These are phyloP conservation scores for Ellobius talpinus DNA, from an alignment of 2,113 vertebrate genomes.

Conservation along the genomic window DNA sequence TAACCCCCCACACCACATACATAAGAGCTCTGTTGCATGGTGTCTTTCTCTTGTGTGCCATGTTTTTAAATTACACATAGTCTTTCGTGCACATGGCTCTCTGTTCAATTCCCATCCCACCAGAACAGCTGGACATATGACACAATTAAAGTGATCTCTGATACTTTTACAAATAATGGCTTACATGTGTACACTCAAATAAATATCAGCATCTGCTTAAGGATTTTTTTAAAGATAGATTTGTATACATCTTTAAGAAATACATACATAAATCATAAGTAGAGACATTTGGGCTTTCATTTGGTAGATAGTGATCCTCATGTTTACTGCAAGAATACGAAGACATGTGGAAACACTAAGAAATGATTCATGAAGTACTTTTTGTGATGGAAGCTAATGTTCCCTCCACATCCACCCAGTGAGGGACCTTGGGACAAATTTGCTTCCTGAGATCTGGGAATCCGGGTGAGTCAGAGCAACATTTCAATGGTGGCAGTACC, in stretches of 20 bases:
- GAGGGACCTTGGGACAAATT: background rate
- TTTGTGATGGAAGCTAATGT: background rate
- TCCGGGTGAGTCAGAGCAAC: background rate
- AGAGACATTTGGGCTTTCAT: background rate
- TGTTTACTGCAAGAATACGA: background rate
- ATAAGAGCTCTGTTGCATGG: too few species aligned
- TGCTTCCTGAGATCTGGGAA: background rate
- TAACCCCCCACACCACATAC: too few species aligned
- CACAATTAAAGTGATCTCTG: background rate
- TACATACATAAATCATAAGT: background rate
- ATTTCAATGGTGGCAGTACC: background rate
- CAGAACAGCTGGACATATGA: background rate
- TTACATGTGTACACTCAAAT: background rate
- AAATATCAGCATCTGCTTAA: background rate
- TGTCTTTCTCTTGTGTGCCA: too few species aligned
- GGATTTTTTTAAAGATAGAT: background rate
- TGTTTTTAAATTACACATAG: too few species aligned
- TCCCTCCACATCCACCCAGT: background rate
- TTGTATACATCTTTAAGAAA: background rate
- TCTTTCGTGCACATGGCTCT: background rate
- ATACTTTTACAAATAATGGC: background rate
- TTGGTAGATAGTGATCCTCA: background rate
- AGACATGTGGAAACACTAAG: background rate
- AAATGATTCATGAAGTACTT: background rate
- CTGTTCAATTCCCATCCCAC: background rate